Base-by-base conservation (phyloP, 2,797 vertebrate species). In the Morus bassanus region DNA sequence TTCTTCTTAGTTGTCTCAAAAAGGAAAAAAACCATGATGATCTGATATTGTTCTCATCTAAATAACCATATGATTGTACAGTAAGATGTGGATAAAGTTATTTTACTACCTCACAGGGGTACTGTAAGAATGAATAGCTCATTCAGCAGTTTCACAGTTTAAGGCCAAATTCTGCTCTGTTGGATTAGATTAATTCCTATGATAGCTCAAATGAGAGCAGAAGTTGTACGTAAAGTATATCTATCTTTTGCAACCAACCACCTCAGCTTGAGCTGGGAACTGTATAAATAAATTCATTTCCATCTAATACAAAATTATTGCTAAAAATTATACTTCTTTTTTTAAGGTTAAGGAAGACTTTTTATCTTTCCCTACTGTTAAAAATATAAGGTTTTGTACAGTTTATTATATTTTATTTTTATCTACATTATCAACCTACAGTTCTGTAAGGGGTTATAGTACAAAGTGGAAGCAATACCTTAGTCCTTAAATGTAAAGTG, bases 251-350 rank as follows among this genome's bases (percentile, higher is more conserved):
- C 33, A 93, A 63, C 53, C 19, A 80, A 57, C 43, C 68, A 23
- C 9, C 43, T 86, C 75, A 69, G 9, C 17, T 88, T 88, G 86
- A 76, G 41, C 77, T 88, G 61, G 60, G 73, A 84, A 89, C 11
- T 7, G 18, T 70, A 90, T 88, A 81, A 93, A 90, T 89, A 93
- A 92, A 72, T 79, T 75, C 0, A 77, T 88, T 95, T 92, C 16
- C 9, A 76, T 83, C 39, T 84, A 79, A 85, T 96, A 96, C 13
- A 96, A 95, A 96, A 86, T 63, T 95, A 92, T 97, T 97, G 85
- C 69, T 96, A 89, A 94, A 93, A 95, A 95, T 81, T 95, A 94
- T 88, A 82, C 16, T 74, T 73, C 74, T 82, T 83, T 89, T 59
- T 94, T 81, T 46, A 72, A 64, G 18, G 35, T 94, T 67, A 48